Evolutionary conservation across 2,888 invertebrate species (phyloP).

Genomic region (Maniola hyperantus): DNA sequence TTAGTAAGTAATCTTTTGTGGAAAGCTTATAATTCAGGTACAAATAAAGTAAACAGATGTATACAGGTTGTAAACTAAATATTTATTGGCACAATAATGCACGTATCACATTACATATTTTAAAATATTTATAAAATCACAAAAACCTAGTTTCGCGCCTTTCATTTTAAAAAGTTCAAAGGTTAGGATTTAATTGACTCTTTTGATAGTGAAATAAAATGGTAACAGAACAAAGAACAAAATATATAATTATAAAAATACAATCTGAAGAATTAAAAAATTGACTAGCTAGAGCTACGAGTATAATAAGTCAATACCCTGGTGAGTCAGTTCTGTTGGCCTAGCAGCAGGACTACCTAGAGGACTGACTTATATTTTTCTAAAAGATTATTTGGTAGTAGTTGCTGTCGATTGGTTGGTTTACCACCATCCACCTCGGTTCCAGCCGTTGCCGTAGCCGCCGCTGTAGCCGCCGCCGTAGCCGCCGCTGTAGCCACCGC

Average conservation of each 20-base stretch:
- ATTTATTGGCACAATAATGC: slow-evolving; percentile 18
- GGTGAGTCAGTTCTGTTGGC: background rate
- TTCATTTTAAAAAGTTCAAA: background rate
- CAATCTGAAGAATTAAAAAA: background rate
- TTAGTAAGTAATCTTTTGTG: background rate
- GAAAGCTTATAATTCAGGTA: background rate
- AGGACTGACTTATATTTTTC: background rate
- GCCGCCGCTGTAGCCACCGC: slow-evolving; percentile 23
- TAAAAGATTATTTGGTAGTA: background rate
- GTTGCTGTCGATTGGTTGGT: background rate
- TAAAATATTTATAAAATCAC: slow-evolving; percentile 18
- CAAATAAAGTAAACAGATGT: background rate
- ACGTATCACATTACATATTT: slow-evolving; percentile 1
- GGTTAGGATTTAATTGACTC: background rate
- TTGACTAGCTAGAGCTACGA: background rate
- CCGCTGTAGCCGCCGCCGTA: slow-evolving; percentile 36
- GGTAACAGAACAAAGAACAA: background rate
- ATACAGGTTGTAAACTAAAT: slow-evolving; percentile 8
- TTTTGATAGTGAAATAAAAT: background rate
- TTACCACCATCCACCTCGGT: slow-evolving; percentile 32
- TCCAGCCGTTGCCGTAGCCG: background rate
- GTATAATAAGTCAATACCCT: background rate
- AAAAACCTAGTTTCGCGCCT: slow-evolving; percentile 7
- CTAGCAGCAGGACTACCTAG: background rate
- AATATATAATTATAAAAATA: background rate